Evolutionary conservation across 2,888 invertebrate genomes (phyloP).

Genomic region (Drosophila limbata): DNA sequence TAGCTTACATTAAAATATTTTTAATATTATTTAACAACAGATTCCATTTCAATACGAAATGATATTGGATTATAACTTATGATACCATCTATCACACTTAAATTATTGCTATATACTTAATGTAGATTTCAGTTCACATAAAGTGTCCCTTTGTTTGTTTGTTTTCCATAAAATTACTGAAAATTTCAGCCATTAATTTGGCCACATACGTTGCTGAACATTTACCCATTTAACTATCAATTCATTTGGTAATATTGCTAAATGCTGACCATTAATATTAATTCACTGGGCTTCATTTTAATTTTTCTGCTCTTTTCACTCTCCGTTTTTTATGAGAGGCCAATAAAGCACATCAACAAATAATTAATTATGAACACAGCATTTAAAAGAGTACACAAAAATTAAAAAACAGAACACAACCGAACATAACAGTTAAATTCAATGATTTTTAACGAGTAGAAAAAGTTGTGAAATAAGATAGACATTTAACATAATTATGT

Average conservation of each 20-base stretch:
- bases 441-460: conserved; percentile 23
- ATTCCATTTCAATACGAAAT: not conserved
- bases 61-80: not conserved
- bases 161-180: conserved; percentile 11
- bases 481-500: conserved; percentile 38
- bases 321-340: conserved; percentile 2
- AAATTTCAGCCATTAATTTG: conserved; percentile 34
- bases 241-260: conserved; percentile 44
- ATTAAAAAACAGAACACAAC: conserved; percentile 5
- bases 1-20: not conserved
- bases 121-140: not conserved
- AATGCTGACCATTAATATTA: conserved; percentile 49
- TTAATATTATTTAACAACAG: not conserved
- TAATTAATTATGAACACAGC: conserved; percentile 51
- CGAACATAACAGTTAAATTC: conserved; percentile 13
- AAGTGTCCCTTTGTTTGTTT: not conserved
- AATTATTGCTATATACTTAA: not conserved
- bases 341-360: conserved; percentile 37
- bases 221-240: conserved; percentile 36
- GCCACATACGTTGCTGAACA: conserved; percentile 1
- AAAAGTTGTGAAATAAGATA: conserved; percentile 26
- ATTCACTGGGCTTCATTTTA: conserved; percentile 19
- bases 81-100: conserved; percentile 6
- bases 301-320: not conserved
- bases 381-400: conserved; percentile 20